Percentiles rank a stretch among this genome's conserved stretches.
Evolutionary conservation across 2,888 invertebrate species (phyloP).

Genomic region (Mechanitis messenoides): DNA sequence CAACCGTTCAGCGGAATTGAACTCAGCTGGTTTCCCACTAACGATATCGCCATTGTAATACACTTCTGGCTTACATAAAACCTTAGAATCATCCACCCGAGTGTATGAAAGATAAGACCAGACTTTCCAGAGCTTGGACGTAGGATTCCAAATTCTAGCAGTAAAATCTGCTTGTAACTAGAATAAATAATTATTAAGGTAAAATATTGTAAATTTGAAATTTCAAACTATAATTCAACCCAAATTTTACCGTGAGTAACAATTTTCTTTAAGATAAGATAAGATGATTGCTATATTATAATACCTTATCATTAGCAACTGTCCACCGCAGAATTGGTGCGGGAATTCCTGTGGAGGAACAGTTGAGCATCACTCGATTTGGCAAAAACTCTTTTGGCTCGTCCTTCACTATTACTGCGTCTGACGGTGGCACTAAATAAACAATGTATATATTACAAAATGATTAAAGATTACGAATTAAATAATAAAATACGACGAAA

Average conservation of each 20-base stretch:
- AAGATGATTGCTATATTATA: not conserved
- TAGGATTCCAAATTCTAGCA: conserved; percentile 48
- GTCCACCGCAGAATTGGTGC: conserved; percentile 53
- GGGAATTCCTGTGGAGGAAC: conserved; percentile 54
- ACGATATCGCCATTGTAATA: conserved; percentile 29
- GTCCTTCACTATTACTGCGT: conserved; percentile 37
- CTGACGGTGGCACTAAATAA: conserved; percentile 50
- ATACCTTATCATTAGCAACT: conserved; percentile 49
- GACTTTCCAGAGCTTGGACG: conserved; percentile 56
- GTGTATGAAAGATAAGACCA: conserved; percentile 51
- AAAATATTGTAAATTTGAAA: not conserved
- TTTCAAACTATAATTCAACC: no score
- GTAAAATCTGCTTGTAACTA: conserved; percentile 54
- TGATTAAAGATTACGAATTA: no score
- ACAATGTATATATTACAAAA: conserved; percentile 1
- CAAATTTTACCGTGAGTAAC: no score
- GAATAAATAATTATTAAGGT: not conserved
- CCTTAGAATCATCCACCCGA: conserved; percentile 30
- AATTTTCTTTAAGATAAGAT: no score
- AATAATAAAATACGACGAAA: no score
- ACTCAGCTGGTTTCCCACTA: conserved; percentile 38
- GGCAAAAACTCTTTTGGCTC: conserved; percentile 32
- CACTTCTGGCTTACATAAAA: conserved; percentile 47
- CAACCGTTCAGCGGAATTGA: conserved; percentile 35
- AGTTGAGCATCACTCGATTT: conserved; percentile 49